These are phyloP conservation scores for Aleadryas rufinucha DNA, from an alignment of 2,113 vertebrate species.

Conservation along the genomic window DNA sequence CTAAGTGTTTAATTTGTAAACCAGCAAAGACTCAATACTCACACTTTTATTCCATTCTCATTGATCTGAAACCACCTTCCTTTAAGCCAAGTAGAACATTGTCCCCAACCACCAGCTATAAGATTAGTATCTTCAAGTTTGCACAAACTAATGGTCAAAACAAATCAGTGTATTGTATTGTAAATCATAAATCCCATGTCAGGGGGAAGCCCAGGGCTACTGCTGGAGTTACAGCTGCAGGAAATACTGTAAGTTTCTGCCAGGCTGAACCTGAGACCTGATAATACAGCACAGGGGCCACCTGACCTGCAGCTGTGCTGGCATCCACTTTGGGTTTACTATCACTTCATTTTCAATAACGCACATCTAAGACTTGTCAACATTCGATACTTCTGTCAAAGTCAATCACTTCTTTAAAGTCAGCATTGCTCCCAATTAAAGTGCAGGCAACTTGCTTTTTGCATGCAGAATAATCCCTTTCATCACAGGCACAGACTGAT, in stretches of 20 bases:
- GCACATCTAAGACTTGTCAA: background rate
- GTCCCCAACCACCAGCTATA: background rate
- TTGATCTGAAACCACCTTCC: background rate
- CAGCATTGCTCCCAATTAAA: constrained; percentile 1
- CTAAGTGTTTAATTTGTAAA: background rate
- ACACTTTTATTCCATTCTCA: background rate
- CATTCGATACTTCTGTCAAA: background rate
- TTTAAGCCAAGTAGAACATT: background rate
- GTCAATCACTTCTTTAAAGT: constrained; percentile 10
- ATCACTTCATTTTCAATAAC: background rate
- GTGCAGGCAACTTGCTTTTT: constrained; percentile 21
- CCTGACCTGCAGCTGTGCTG: background rate
- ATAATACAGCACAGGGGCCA: background rate
- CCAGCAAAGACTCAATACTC: background rate
- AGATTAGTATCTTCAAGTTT: background rate
- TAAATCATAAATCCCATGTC: constrained; percentile 60
- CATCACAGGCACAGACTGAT: constrained; percentile 26
- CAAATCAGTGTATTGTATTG: constrained; percentile 56
- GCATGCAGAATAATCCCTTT: constrained; percentile 32
- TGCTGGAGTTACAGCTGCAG: constrained; percentile 51
- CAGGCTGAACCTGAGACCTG: constrained; percentile 34
- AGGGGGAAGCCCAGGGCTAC: constrained; percentile 52
- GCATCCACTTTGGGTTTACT: background rate
- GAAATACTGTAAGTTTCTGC: constrained; percentile 61
- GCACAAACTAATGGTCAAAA: constrained; percentile 64